Base-by-base conservation (phyloP, 2,797 vertebrate species). In the Enteromius afrohamiltoni region DNA sequence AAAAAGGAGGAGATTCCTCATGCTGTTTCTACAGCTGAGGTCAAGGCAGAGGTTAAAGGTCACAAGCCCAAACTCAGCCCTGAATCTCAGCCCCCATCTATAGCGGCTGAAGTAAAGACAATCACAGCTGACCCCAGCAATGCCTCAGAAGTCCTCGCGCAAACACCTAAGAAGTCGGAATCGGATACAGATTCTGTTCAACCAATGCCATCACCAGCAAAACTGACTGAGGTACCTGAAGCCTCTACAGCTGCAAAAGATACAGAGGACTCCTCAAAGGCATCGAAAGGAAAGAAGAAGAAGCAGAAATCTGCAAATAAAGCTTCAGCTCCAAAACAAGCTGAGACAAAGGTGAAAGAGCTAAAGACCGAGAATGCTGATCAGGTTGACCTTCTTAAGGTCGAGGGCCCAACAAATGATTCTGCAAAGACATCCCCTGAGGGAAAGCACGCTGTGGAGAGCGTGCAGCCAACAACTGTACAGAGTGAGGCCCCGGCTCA, bases 391-490 rank as follows among this genome's bases (percentile, higher is more conserved):
- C 80, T 83, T 83, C 76, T 78, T 67, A 74, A 8, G 83, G 88
- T 80, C 45, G 64, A 10, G 80, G 86, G 85, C 86, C 84, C 87
- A 89, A 86, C 55, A 34, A 89, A 84, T 79, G 88, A 85, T 86
- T 83, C 88, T 89, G 79, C 77, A 89, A 90, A 91, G 88, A 92
- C 88, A 90, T 88, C 89, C 91, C 83, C 88, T 85, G 85, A 92
- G 93, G 91, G 89, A 94, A 91, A 93, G 90, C 89, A 88, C 80
- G 79, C 79, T 74, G 90, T 93, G 91, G 93, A 94, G 93, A 91
- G 88, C 68, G 62, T 71, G 65, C 91, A 89, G 88, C 87, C 91
- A 91, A 92, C 93, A 94, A 94, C 94, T 94, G 94, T 92, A 90
- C 91, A 92, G 89, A 88, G 87, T 86, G 92, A 92, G 91, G 94